Percentiles rank a stretch among this genome's conserved stretches.
phyloP scores from a whole-genome alignment of 2,113 vertebrate species.

The Channa maculata region DNA sequence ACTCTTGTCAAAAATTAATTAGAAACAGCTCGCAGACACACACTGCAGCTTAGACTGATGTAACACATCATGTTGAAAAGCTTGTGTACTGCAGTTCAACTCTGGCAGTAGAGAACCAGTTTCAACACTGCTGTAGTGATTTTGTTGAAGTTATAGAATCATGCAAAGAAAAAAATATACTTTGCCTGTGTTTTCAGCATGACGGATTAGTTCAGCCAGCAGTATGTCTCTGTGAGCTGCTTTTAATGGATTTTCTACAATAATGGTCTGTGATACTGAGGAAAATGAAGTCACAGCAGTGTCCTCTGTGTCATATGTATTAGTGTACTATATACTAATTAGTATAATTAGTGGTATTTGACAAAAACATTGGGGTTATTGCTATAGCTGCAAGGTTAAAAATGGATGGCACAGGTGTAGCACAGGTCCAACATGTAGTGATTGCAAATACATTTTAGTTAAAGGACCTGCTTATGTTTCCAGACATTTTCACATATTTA shows the following conservation, averaged over 20 bases:
- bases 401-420: too few relatives aligned
- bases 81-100: conserved; percentile 11
- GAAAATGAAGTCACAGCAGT: not conserved
- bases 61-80: conserved; percentile 19
- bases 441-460: not conserved
- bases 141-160: not conserved
- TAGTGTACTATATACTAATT: not conserved
- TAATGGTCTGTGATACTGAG: not conserved
- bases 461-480: not conserved
- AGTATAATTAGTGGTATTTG: not conserved
- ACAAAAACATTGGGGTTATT: not conserved
- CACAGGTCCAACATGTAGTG: not conserved
- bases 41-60: conserved; percentile 31
- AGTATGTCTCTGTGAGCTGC: not conserved
- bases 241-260: conserved; percentile 26
- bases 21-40: conserved; percentile 27
- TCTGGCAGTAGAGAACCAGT: not conserved
- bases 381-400: not conserved
- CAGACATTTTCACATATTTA: not conserved
- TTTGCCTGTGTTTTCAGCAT: conserved; percentile 16
- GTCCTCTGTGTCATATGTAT: not conserved
- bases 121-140: not conserved
- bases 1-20: conserved; percentile 41
- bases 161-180: not conserved
- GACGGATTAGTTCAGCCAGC: conserved; percentile 18